These are phyloP conservation scores for Ibycter americanus DNA, from an alignment of 2,797 vertebrate genomes.

Conservation along the genomic window DNA sequence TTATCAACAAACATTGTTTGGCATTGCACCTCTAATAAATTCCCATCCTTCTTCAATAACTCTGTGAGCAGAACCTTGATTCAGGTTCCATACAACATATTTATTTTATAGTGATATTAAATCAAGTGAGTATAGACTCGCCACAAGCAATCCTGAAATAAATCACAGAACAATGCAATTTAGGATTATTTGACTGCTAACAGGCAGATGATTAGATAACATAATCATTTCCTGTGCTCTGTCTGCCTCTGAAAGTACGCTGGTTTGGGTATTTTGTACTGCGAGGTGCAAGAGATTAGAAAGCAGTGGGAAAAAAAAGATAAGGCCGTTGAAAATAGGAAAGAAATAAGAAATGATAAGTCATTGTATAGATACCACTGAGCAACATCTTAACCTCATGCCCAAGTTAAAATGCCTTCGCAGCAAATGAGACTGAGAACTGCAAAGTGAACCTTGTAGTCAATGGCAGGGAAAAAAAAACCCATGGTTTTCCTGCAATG, in stretches of 20 bases:
- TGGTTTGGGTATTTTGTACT: neutral
- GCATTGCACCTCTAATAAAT: neutral
- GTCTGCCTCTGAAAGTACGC: constrained; percentile 35
- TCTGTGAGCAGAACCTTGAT: constrained; percentile 60
- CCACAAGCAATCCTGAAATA: constrained; percentile 48
- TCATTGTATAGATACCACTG: neutral
- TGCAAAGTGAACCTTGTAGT: constrained; percentile 1
- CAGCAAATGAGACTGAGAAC: neutral
- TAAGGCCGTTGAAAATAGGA: neutral
- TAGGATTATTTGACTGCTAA: constrained; percentile 71
- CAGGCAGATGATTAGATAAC: constrained; percentile 59
- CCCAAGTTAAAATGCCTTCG: constrained; percentile 35
- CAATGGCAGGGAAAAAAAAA: neutral
- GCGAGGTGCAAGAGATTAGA: neutral
- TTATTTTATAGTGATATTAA: constrained; percentile 51
- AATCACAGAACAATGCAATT: constrained; percentile 68
- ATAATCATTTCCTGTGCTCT: constrained; percentile 39
- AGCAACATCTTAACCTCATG: neutral
- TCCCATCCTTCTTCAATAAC: neutral
- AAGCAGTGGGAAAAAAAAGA: neutral
- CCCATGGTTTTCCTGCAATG: constrained; percentile 29
- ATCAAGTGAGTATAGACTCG: constrained; percentile 36
- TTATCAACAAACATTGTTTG: constrained; percentile 9
- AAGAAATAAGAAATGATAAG: neutral
- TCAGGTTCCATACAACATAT: constrained; percentile 12